These are phyloP conservation scores for Adoxophyes honmai DNA, from an alignment of 1,140 invertebrate genomes.

Conservation along the genomic window DNA sequence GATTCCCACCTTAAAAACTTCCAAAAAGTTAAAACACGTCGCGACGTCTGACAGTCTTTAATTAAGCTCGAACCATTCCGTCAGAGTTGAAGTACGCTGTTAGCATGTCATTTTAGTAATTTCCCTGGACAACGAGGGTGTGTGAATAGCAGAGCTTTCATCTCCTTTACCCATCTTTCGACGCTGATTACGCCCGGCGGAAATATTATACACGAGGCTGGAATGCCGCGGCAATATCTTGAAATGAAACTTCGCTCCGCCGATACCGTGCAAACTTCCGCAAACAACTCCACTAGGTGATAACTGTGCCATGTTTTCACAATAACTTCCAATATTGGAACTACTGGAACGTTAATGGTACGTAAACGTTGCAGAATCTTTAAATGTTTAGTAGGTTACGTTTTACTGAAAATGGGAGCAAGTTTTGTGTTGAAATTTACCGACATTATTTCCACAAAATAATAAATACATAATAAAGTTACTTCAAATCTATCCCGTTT, in stretches of 20 bases:
- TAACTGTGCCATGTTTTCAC: not conserved
- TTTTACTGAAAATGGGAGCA: too few species aligned
- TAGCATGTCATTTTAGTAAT: slow-evolving; percentile 7
- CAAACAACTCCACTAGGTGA: slow-evolving; percentile 23
- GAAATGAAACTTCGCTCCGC: slow-evolving; percentile 31
- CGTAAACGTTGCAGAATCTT: slow-evolving; percentile 20
- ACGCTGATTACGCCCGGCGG: slow-evolving; percentile 7
- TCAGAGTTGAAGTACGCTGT: not conserved
- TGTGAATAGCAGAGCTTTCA: slow-evolving; percentile 13
- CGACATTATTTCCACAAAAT: too few species aligned
- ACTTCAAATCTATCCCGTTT: too few species aligned
- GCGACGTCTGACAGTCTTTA: not conserved
- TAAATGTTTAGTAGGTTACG: too few species aligned
- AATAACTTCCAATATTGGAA: slow-evolving; percentile 4
- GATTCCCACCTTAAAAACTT: too few species aligned
- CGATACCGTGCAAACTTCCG: slow-evolving; percentile 27
- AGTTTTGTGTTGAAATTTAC: too few species aligned
- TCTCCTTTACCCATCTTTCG: slow-evolving; percentile 9
- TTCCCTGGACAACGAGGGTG: slow-evolving; percentile 9
- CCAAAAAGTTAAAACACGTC: too few species aligned
- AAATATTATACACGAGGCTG: slow-evolving; percentile 12
- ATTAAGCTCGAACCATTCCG: not conserved
- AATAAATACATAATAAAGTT: too few species aligned
- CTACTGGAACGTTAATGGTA: too few species aligned
- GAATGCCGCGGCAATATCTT: slow-evolving; percentile 32